A percentile compares a stretch with the other conserved stretches of the same genome.
phyloP scores from a whole-genome alignment of 1,140 invertebrate species.

The Drosophila auraria region DNA sequence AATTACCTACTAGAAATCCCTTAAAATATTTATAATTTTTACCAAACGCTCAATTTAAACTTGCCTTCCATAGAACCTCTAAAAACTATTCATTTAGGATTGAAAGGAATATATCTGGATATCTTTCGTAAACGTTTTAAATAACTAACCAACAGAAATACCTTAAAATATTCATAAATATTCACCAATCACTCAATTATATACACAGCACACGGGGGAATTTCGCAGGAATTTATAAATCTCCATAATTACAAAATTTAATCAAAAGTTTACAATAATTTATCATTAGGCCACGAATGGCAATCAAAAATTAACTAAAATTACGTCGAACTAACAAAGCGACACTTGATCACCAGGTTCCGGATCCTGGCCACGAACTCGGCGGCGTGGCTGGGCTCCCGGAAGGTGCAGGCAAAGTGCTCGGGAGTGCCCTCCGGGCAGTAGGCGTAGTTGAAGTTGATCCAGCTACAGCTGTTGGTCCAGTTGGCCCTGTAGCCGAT shows the following conservation, averaged over 20 bases:
- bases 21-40: no score
- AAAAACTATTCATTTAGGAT: no score
- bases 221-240: background rate
- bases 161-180: background rate
- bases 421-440: constrained; percentile 32
- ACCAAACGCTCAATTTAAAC: no score
- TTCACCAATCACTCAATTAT: background rate
- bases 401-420: constrained; percentile 40
- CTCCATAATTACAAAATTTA: constrained; percentile 31
- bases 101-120: no score
- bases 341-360: constrained; percentile 6
- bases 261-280: constrained; percentile 33
- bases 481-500: constrained; percentile 32
- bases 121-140: no score
- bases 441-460: constrained; percentile 42
- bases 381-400: constrained; percentile 24
- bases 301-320: constrained; percentile 9
- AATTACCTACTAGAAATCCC: no score
- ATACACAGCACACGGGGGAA: background rate
- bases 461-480: constrained; percentile 39
- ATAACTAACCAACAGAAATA: no score
- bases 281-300: background rate
- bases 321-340: background rate
- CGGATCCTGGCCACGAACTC: constrained; percentile 35
- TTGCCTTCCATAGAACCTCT: no score